phyloP scores from a whole-genome alignment of 2,797 vertebrate species.

The Poeciliopsis paucimaculata region DNA sequence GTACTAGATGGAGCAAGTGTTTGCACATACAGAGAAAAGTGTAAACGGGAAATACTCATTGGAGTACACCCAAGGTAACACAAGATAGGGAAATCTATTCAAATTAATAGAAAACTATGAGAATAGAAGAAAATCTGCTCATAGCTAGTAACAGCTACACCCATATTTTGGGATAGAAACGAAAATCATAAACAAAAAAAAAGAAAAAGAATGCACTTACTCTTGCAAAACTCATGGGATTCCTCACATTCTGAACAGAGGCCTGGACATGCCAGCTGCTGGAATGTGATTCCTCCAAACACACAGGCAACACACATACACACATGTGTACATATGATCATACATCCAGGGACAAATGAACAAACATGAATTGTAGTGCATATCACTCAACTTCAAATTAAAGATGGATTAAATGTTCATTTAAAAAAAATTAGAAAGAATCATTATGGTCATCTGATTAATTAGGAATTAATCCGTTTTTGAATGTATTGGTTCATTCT shows the following conservation, averaged over 20 bases:
- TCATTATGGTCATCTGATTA: background rate
- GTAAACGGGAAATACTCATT: background rate
- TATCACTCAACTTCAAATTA: constrained; percentile 14
- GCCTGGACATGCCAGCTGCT: constrained; percentile 78
- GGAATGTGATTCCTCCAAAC: constrained; percentile 63
- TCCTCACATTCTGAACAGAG: constrained; percentile 74
- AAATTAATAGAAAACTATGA: constrained; percentile 19
- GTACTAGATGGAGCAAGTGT: constrained; percentile 11
- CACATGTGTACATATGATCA: constrained; percentile 6
- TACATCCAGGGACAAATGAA: background rate
- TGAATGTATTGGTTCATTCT: background rate
- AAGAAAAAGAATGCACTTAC: constrained; percentile 31
- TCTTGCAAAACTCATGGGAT: constrained; percentile 60
- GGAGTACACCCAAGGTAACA: background rate
- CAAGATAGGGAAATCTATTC: constrained; percentile 34
- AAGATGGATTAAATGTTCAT: background rate
- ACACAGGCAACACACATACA: constrained; percentile 34
- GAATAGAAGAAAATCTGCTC: background rate
- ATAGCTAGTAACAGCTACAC: constrained; percentile 13
- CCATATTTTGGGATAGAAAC: constrained; percentile 18
- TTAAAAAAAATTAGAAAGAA: background rate
- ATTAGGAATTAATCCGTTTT: background rate
- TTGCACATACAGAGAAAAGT: constrained; percentile 1
- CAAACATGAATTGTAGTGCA: background rate
- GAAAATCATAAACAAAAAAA: constrained; percentile 31